Conservation (phyloP, 2,888 invertebrate species). For the Odontothrips loti region DNA sequence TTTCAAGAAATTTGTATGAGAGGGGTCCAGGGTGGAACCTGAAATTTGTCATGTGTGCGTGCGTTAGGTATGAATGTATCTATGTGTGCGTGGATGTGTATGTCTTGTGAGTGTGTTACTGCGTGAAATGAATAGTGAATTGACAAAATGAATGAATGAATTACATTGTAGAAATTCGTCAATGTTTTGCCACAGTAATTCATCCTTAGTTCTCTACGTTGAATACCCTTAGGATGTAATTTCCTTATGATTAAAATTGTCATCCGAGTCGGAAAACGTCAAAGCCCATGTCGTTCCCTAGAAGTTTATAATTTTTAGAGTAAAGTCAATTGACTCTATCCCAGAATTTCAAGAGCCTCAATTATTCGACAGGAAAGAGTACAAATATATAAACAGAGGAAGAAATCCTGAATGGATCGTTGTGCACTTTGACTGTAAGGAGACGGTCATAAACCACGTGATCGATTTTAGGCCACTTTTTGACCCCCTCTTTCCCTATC, state of each 20-base stretch:
- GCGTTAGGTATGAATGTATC: neutral
- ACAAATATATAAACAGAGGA: conserved; percentile 25
- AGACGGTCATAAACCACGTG: too few species aligned
- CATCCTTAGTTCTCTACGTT: neutral
- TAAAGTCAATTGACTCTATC: neutral
- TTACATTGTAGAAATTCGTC: neutral
- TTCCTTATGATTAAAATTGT: neutral
- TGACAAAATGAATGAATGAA: neutral
- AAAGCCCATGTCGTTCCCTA: neutral
- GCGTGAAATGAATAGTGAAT: neutral
- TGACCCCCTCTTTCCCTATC: too few species aligned
- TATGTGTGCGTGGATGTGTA: neutral
- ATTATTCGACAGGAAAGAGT: neutral
- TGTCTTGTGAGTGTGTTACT: neutral
- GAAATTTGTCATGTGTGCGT: neutral
- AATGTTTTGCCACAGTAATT: neutral
- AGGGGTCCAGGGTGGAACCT: neutral
- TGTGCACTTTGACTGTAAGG: neutral
- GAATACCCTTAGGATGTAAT: neutral
- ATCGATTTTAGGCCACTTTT: too few species aligned
- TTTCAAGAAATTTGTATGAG: too few species aligned
- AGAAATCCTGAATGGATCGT: neutral
- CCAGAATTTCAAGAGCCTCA: neutral
- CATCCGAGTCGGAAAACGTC: neutral
- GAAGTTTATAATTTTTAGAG: neutral